These are phyloP conservation scores for Lumbricus terrestris DNA, from an alignment of 2,888 invertebrate genomes.

Conservation along the genomic window DNA sequence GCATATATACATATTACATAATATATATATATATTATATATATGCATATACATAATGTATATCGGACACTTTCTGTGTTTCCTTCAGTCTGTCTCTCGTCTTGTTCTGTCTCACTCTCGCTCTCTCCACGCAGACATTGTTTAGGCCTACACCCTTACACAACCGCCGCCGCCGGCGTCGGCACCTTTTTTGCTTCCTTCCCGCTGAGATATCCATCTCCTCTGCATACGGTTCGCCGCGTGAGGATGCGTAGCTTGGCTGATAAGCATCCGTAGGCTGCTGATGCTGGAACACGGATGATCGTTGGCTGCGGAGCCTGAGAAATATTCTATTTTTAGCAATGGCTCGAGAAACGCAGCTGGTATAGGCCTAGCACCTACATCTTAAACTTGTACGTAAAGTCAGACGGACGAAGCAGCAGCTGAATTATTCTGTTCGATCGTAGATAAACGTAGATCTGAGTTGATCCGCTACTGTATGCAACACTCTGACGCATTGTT, in stretches of 20 bases:
- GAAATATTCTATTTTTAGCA: background rate
- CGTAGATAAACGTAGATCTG: background rate
- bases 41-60: background rate
- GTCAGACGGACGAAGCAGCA: background rate
- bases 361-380: too few relatives aligned
- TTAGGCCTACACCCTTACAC: background rate
- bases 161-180: background rate
- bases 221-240: background rate
- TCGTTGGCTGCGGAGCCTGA: background rate
- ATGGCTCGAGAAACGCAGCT: background rate
- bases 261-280: background rate
- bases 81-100: background rate
- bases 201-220: background rate
- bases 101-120: background rate
- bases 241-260: background rate
- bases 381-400: background rate
- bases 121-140: background rate
- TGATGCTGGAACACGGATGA: background rate
- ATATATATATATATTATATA: background rate
- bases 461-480: too few relatives aligned
- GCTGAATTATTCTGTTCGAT: background rate
- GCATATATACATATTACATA: too few relatives aligned
- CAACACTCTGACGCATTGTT: background rate
- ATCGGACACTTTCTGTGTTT: too few relatives aligned
- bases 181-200: slow-evolving; percentile 3